Base-by-base conservation (phyloP, 2,888 invertebrate species). In the Drosophila anomalipes region DNA sequence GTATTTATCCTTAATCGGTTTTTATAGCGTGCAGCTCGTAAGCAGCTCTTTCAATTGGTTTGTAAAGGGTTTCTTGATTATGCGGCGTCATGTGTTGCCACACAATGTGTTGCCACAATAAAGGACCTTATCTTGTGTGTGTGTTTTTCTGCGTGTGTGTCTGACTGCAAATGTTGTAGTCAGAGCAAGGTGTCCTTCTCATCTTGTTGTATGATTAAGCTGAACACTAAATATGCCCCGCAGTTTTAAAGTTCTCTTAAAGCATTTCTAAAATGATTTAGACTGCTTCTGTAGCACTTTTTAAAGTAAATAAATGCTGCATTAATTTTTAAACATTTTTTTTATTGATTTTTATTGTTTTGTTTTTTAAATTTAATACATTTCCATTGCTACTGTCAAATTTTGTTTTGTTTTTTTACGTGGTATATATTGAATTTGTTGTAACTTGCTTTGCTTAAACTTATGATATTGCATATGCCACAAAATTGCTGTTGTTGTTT, bases 401-500 rank as follows among this genome's bases (percentile, higher is more conserved):
- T 63, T 75, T 53, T n/a, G 44, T 71, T 57, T 32, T 70, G 53
- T 12, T 64, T 47, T 52, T 37, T 62, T 52, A 35, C 60, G 47
- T 62, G 37, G n/a, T 62, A 51, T 58, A 32, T 51, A 35, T 65
- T 70, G 65, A 35, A 60, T 61, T 52, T 61, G 57, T 59, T 66
- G 28, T 76, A 67, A 70, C 65, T 69, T 53, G 49, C 35, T 51
- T 67, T 64, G 70, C 89, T 86, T 86, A 89, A 66, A 66, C 35
- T 54, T 82, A 82, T 86, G 89, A 86, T 86, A 86, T 89, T 86
- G 89, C 89, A 77, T 89, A 84, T 80, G 89, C 86, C 86, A 86
- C 87, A 74, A 80, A 77, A 77, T 89, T 77, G 74, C 64, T 76
- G 63, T 62, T 70, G 73, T 30, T 64, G 77, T 70, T 79, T 22